These are phyloP conservation scores for Pseudorectes ferrugineus DNA, from an alignment of 2,113 vertebrate species.

Conservation along the genomic window DNA sequence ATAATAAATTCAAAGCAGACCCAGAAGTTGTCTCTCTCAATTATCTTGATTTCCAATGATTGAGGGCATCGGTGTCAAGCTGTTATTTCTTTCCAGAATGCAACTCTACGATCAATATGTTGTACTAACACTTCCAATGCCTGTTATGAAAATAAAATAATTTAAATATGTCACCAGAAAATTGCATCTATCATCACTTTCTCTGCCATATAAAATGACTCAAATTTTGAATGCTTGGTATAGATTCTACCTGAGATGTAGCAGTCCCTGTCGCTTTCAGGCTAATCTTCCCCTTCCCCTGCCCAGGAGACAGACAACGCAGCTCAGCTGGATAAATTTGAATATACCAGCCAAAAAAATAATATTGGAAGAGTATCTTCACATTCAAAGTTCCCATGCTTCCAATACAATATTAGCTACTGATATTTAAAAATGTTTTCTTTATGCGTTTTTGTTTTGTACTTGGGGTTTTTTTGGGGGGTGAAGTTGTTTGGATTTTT, in stretches of 20 bases:
- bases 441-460: rapidly evolving
- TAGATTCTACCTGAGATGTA: neutral
- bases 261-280: neutral
- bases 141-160: neutral
- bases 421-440: neutral
- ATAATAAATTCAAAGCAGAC: neutral
- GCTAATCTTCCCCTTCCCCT: neutral
- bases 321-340: neutral
- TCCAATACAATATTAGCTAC: neutral
- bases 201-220: neutral
- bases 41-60: neutral
- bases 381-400: neutral
- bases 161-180: neutral
- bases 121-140: neutral
- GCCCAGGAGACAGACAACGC: neutral
- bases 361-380: neutral
- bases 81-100: neutral
- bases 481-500: rapidly evolving
- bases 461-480: rapidly evolving
- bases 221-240: neutral
- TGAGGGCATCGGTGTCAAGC: neutral
- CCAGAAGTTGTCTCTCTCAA: neutral
- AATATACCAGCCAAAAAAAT: neutral
- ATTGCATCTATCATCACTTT: neutral
- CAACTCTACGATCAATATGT: neutral